Conservation (phyloP, 2,888 invertebrate genomes). For the Lasioglossum zephyrum region DNA sequence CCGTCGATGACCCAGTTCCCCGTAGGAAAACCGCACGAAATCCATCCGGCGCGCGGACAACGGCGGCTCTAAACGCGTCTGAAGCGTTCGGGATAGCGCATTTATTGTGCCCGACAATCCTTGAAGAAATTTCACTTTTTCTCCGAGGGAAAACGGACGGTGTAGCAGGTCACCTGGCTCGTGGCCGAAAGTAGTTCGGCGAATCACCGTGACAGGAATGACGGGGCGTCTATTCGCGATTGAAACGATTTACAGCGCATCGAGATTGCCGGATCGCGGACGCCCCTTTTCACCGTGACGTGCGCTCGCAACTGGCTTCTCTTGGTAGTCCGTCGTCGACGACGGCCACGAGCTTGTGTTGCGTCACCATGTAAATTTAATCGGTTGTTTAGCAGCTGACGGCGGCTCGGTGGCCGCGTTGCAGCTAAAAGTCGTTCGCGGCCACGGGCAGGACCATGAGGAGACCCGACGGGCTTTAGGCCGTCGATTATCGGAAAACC, state of each 20-base stretch:
- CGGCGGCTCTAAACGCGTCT: neutral
- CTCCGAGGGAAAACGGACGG: neutral
- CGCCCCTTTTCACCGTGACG: conserved; percentile 42
- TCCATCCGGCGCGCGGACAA: neutral
- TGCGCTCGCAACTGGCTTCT: conserved; percentile 52
- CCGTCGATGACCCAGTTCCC: conserved; percentile 3
- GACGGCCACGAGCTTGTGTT: conserved; percentile 53
- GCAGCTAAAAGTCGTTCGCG: conserved; percentile 58
- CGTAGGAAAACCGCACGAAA: conserved; percentile 5
- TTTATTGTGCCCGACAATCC: neutral
- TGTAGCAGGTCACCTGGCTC: neutral
- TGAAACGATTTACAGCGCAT: neutral
- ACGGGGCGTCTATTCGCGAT: neutral
- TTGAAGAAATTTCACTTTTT: neutral
- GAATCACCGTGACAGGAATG: neutral
- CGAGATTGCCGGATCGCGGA: conserved; percentile 5
- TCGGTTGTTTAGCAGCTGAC: conserved; percentile 64
- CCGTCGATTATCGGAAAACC: conserved; percentile 26
- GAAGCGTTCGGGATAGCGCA: neutral
- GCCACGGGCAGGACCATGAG: conserved; percentile 2
- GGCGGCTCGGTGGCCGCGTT: conserved; percentile 26
- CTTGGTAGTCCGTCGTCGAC: conserved; percentile 37
- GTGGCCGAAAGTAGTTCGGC: neutral
- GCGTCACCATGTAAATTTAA: conserved; percentile 72
- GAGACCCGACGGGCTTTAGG: neutral